Base-by-base conservation (phyloP, 2,888 invertebrate genomes). In the Trichopoda pennipes region DNA sequence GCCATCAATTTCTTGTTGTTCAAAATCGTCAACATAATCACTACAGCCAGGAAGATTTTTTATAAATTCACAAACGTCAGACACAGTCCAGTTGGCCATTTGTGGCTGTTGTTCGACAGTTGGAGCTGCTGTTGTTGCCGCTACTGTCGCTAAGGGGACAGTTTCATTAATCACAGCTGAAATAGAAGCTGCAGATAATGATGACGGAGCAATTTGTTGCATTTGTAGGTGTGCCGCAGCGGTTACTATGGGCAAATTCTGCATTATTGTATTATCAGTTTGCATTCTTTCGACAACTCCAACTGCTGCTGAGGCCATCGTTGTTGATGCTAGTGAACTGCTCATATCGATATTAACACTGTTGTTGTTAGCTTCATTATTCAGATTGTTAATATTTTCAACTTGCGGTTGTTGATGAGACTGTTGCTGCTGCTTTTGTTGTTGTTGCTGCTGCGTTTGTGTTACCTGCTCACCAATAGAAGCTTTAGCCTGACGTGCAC, bases 1-100 rank as follows among this genome's bases (percentile, higher is more conserved):
- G 0, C 99, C 98, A 88, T 99, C 99, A 86, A 99, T 98, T 91
- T 98, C 98, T 91, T 99, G 98, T 87, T 96, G 94, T 14, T 95
- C 94, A 92, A 99, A 99, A 89, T 98, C 98, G 88, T 98, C 98
- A 0, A 98, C 98, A 89, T 98, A 98, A 86, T 96, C 95, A 10
- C 95, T 94, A 90, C 98, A 98, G 0, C 98, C 98, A 0, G 97
- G 97, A 78, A 98, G 93, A 86, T 94, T 95, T 85, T 95, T 94
- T 86, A 99, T 97, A 88, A 98, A 96, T 55, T 97, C 97, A 88
- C 95, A 96, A 0, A 98, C 98, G 87, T 98, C 97, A 42, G 94
- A 92, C 21, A 97, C 97, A 94, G 96, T 91, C 91, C 91, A 91
- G 81, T 90, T 90, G 60, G 89, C 86, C 84, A 91, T 91, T 51